These are phyloP conservation scores for Pachycephus smyrnensis DNA, from an alignment of 2,888 invertebrate species.

Conservation along the genomic window DNA sequence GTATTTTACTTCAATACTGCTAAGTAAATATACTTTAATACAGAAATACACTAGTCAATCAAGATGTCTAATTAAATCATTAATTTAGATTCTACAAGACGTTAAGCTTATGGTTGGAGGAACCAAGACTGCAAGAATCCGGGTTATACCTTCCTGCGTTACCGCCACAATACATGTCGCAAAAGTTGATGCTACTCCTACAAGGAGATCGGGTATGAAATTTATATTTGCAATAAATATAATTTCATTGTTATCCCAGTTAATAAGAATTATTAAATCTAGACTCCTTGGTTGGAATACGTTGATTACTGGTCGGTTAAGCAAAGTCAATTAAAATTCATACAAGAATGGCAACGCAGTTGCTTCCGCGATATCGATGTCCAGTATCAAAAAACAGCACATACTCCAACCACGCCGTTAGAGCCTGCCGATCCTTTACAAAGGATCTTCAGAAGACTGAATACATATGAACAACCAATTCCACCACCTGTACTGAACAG, in stretches of 20 bases:
- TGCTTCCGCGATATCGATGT: conserved; percentile 68
- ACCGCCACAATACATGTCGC: conserved; percentile 80
- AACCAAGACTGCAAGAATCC: conserved; percentile 78
- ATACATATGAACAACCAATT: conserved; percentile 74
- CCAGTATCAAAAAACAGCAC: conserved; percentile 39
- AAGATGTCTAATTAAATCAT: conserved; percentile 4
- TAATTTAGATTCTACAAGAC: conserved; percentile 72
- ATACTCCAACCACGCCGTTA: conserved; percentile 43
- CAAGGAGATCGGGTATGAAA: conserved; percentile 71
- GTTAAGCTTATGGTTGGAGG: conserved; percentile 82
- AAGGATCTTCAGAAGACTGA: conserved; percentile 72
- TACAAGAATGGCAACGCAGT: conserved; percentile 71
- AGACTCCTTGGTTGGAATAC: conserved; percentile 78
- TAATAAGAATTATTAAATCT: conserved; percentile 24
- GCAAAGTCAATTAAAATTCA: conserved; percentile 68
- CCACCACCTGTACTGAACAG: conserved; percentile 71
- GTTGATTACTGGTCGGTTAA: conserved; percentile 72
- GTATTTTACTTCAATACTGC: conserved; percentile 60
- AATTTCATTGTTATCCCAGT: background rate
- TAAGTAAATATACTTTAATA: conserved; percentile 43
- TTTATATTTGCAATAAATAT: background rate
- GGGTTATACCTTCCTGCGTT: conserved; percentile 76
- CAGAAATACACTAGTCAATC: background rate
- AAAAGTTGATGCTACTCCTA: conserved; percentile 74
- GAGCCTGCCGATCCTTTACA: conserved; percentile 68